Conservation (phyloP, 2,797 vertebrate species). For the Arctocebus calabarensis region DNA sequence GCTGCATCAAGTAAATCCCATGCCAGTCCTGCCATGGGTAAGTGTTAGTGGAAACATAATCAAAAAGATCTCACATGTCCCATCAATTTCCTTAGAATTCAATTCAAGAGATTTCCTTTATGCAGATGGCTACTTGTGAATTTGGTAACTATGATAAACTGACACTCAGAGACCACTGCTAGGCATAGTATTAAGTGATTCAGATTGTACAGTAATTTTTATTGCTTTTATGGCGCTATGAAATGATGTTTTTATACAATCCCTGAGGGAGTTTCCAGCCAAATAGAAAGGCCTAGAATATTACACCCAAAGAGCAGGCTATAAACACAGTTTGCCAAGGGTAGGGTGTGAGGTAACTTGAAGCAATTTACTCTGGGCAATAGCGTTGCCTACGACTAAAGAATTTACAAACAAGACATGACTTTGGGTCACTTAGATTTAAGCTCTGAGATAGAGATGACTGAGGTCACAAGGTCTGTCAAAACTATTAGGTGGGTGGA, state of each 20-base stretch:
- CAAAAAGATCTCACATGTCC: neutral
- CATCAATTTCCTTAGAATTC: slow-evolving; percentile 8
- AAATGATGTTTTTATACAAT: slow-evolving; percentile 7
- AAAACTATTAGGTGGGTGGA: neutral
- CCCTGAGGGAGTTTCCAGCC: neutral
- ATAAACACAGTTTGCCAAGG: slow-evolving; percentile 21
- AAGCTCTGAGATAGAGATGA: neutral
- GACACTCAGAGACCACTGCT: neutral
- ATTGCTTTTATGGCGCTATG: slow-evolving; percentile 20
- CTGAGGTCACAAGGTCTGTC: neutral
- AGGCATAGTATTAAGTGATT: neutral
- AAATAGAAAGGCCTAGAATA: neutral
- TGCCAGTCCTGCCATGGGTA: neutral
- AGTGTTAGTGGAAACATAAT: neutral
- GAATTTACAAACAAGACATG: slow-evolving; percentile 29
- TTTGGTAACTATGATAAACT: neutral
- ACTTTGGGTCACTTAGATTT: slow-evolving; percentile 54
- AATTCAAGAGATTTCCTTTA: neutral
- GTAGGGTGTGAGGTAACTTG: neutral
- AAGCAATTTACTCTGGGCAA: slow-evolving; percentile 33
- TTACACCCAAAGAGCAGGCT: neutral
- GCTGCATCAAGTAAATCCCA: neutral
- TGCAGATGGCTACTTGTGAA: neutral
- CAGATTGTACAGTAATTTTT: neutral
- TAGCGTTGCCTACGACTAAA: neutral